A percentile compares a stretch with the other conserved stretches of the same genome.
Evolutionary conservation across 2,888 invertebrate species (phyloP).

Genomic region (Sacculina carcini): DNA sequence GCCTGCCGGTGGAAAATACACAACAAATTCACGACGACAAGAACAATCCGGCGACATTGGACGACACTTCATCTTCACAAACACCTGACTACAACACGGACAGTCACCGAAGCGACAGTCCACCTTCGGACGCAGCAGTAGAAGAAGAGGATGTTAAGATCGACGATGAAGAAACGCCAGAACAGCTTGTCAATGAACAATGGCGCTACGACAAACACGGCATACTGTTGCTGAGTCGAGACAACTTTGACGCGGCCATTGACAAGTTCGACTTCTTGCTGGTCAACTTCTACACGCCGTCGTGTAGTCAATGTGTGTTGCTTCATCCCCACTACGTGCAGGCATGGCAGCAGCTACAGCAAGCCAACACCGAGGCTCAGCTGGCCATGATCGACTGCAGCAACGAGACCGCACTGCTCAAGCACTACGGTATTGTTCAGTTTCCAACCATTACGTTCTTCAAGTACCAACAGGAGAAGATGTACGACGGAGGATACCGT

Average conservation of each 20-base stretch:
- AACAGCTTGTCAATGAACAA: neutral
- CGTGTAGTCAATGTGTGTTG: neutral
- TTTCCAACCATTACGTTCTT: neutral
- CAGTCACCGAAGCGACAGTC: no score
- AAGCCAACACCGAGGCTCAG: neutral
- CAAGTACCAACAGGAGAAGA: neutral
- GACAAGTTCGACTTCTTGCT: neutral
- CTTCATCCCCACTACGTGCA: neutral
- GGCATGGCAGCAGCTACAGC: neutral
- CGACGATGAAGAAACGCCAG: no score
- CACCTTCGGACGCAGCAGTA: no score
- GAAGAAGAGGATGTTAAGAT: neutral
- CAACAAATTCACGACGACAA: no score
- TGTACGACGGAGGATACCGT: conserved; percentile 1
- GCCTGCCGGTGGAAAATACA: no score
- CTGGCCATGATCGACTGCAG: neutral
- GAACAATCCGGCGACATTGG: no score
- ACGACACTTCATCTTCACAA: no score
- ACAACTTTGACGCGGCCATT: neutral
- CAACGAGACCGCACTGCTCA: neutral
- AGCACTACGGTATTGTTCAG: neutral
- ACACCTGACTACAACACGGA: no score
- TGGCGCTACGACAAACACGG: neutral
- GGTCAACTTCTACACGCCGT: neutral
- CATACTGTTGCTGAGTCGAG: neutral